phyloP scores from a whole-genome alignment of 2,797 vertebrate species.

The Naso thynnoides region DNA sequence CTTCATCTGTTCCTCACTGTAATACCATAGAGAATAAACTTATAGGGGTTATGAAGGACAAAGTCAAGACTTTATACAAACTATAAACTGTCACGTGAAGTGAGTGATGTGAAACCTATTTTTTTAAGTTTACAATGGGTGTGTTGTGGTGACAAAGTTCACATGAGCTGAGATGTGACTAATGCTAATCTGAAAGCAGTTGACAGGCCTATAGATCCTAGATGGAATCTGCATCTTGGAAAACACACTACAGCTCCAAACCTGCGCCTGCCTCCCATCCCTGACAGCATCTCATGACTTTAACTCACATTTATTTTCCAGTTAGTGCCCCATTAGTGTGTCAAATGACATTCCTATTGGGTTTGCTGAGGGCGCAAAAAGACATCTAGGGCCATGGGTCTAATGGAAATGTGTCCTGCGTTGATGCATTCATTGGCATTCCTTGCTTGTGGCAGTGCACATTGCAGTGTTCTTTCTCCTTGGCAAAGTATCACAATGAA shows the following conservation, averaged over 20 bases:
- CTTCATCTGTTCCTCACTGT: background rate
- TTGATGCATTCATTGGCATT: constrained; percentile 62
- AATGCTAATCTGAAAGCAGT: constrained; percentile 29
- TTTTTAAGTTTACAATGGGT: constrained; percentile 40
- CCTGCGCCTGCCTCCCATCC: constrained; percentile 26
- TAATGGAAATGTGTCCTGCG: constrained; percentile 61
- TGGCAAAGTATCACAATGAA: constrained; percentile 74
- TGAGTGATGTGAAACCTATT: constrained; percentile 4
- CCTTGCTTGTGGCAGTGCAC: constrained; percentile 41
- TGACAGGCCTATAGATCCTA: constrained; percentile 29
- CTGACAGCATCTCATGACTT: constrained; percentile 72
- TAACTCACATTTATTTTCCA: constrained; percentile 77
- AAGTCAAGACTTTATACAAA: constrained; percentile 3
- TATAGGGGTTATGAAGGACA: background rate
- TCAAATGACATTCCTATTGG: constrained; percentile 64
- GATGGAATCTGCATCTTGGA: constrained; percentile 42
- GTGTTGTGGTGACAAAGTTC: constrained; percentile 35
- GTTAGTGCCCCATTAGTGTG: constrained; percentile 74
- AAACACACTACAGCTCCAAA: constrained; percentile 34
- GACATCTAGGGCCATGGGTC: constrained; percentile 37
- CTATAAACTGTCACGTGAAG: background rate
- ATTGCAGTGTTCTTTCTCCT: constrained; percentile 54
- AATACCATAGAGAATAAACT: background rate
- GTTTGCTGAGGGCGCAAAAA: constrained; percentile 63
- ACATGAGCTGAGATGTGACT: constrained; percentile 36